Evolutionary conservation across 2,113 vertebrate genomes (phyloP), one percentile per base, ranked within the genome.

Genomic region (Hepsetus odoe): DNA sequence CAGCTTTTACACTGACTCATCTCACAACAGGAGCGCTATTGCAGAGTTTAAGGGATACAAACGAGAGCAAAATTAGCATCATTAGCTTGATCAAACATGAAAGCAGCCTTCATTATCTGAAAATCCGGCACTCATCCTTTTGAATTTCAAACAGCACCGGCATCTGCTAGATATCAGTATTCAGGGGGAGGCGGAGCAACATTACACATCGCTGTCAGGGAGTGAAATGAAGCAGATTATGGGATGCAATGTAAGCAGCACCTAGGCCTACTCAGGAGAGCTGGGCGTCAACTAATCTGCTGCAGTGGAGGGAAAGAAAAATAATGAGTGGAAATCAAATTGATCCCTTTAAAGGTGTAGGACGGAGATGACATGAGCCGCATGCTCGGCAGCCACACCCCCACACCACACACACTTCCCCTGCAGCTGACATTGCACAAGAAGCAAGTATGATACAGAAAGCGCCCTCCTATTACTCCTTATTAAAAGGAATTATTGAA

Each of bases 271-370:
- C 65, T 40, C 26, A 26, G 64, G 22, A 53, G 40, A 55, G 51
- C 68, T 26, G 69, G 69, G 32, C 35, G 22, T 55, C 8, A 14
- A 58, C 22, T 44, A 24, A 71, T 72, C 70, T 67, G 65, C 46
- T 5, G 67, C 26, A 20, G 44, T 11, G 12, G 64, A 20, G 28
- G 32, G 42, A 24, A 14, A 64, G 28, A 38, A 76, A 80, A 51
- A 75, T 51, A 55, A 51, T 75, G 46, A 80, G 38, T 18, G 49
- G 59, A 82, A 77, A 82, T 82, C 8, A 22, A 59, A 82, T 82
- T 40, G 42, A 82, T 46, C 59, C 61, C 10, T 46, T 76, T 70
- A 76, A 58, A 13, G 35, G 61, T 59, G 42, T 64, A 72, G 30
- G 20, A 72, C 18, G 40, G 58, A 66, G 30, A 28, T 14, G 62